Evolutionary conservation across 2,113 vertebrate species (phyloP), one percentile per base, ranked within the genome.

Genomic region (Xyrauchen texanus): DNA sequence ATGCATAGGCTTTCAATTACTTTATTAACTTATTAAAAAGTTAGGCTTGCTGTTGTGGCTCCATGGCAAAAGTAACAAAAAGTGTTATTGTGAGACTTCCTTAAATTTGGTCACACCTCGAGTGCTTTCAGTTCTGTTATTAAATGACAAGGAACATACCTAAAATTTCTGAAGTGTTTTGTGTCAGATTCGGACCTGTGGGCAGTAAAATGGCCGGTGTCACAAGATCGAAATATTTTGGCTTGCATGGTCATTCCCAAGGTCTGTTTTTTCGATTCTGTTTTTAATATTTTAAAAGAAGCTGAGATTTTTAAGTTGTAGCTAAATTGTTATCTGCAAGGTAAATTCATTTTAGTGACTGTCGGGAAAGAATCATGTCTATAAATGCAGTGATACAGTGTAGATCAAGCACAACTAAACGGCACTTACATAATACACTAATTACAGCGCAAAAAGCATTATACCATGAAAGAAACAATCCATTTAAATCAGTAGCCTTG

Each of bases 111-210:
- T 44, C 34, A 16, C 4, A 47, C n/a, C 9, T 72, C 55, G 8
- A 7, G 4, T 44, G 57, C 68, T 79, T 82, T 82, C 81, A 63
- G 64, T 82, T 82, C 81, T 51, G 15, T 60, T 74, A 57, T 75
- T 13, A 12, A 11, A 45, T 13, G 75, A 74, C 7, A 44, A 68
- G 8, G 21, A 49, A 12, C 58, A 21, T 3, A 51, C 9, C 81
- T 6, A 42, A 69, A 8, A 13, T 75, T 74, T 79, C 60, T 71
- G 10, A 57, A n/a, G 49, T 16, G 71, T 15, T 79, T 15, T 64
- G 67, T n/a, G 67, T 78, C 47, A 16, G 58, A 74, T 57, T 34
- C 63, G 5, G 49, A 49, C 8, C 58, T n/a, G 46, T 55, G 11
- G 64, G 13, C 46, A 44, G 1, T 7, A 75, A 79, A 67, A 69